A percentile compares a stretch with the other conserved stretches of the same genome.
These are phyloP conservation scores for Notolabrus celidotus DNA, from an alignment of 2,797 vertebrate species.

Conservation along the genomic window DNA sequence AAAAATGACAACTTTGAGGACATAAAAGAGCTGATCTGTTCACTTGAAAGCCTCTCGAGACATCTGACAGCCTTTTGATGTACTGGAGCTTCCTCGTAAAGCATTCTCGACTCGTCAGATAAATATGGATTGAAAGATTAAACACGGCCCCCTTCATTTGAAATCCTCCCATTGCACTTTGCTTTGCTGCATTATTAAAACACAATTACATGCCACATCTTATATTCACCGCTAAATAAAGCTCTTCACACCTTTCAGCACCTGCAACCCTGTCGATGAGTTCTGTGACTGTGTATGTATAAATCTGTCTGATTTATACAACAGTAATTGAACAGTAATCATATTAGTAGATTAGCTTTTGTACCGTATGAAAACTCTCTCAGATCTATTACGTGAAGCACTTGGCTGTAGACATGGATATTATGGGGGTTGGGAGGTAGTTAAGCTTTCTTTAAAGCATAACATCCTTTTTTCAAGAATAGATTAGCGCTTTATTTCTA, in stretches of 20 bases:
- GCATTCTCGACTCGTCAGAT: slow-evolving; percentile 83
- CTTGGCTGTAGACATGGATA: slow-evolving; percentile 75
- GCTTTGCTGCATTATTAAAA: slow-evolving; percentile 69
- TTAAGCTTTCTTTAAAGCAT: slow-evolving; percentile 56
- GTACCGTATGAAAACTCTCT: slow-evolving; percentile 64
- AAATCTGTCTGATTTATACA: slow-evolving; percentile 60
- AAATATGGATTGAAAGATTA: slow-evolving; percentile 88
- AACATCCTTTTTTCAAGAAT: slow-evolving; percentile 58
- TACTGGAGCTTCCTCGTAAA: slow-evolving; percentile 76
- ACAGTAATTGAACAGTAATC: slow-evolving; percentile 79
- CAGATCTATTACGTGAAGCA: slow-evolving; percentile 70
- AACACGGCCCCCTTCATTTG: slow-evolving; percentile 73
- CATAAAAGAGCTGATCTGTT: slow-evolving; percentile 78
- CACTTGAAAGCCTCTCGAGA: slow-evolving; percentile 82
- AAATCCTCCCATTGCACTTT: slow-evolving; percentile 60
- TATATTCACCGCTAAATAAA: slow-evolving; percentile 65
- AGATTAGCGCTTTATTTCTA: slow-evolving; percentile 68
- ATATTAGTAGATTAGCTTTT: slow-evolving; percentile 83
- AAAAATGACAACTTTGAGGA: slow-evolving; percentile 74
- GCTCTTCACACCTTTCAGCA: slow-evolving; percentile 59
- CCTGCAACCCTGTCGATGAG: slow-evolving; percentile 56
- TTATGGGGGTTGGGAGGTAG: slow-evolving; percentile 67
- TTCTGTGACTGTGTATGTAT: slow-evolving; percentile 56
- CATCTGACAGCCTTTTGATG: slow-evolving; percentile 88
- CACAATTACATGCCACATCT: slow-evolving; percentile 69